These are phyloP conservation scores for Telmatherina bonti DNA, from an alignment of 2,797 vertebrate species.

Conservation along the genomic window DNA sequence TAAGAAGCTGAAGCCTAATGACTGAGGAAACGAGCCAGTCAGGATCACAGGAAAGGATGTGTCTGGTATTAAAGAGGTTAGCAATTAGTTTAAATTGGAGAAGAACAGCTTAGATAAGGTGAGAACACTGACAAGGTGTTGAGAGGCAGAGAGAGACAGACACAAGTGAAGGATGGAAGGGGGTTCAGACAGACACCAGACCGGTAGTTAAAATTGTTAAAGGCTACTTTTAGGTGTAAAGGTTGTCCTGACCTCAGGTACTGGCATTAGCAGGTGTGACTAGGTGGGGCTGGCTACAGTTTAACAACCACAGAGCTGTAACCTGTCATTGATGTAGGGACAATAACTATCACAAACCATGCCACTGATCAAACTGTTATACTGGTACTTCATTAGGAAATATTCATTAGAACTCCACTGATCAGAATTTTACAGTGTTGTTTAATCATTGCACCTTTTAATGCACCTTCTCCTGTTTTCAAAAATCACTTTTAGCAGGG, in stretches of 20 bases:
- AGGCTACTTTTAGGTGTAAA: constrained; percentile 46
- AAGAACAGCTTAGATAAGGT: constrained; percentile 69
- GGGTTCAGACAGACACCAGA: constrained; percentile 64
- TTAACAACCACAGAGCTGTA: constrained; percentile 56
- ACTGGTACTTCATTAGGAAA: not conserved
- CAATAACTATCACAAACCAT: constrained; percentile 46
- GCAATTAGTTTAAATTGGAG: constrained; percentile 70
- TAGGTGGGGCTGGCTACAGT: constrained; percentile 48
- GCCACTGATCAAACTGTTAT: constrained; percentile 40
- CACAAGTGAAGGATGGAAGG: constrained; percentile 45
- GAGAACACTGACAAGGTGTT: constrained; percentile 56
- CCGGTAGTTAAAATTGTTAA: constrained; percentile 69
- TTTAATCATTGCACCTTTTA: constrained; percentile 1
- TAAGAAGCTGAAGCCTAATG: constrained; percentile 69
- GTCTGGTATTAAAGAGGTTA: constrained; percentile 69
- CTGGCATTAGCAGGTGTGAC: constrained; percentile 75
- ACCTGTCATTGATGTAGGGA: constrained; percentile 62
- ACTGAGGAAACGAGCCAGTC: constrained; percentile 73
- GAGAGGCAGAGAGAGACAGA: constrained; percentile 37
- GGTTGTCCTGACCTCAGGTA: constrained; percentile 68
- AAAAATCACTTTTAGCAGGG: constrained; percentile 28
- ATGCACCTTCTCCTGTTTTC: constrained; percentile 13
- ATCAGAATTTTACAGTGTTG: not conserved
- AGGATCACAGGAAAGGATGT: constrained; percentile 77
- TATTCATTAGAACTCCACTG: not conserved